phyloP scores from a whole-genome alignment of 1,140 invertebrate species.

The Adoxophyes honmai region DNA sequence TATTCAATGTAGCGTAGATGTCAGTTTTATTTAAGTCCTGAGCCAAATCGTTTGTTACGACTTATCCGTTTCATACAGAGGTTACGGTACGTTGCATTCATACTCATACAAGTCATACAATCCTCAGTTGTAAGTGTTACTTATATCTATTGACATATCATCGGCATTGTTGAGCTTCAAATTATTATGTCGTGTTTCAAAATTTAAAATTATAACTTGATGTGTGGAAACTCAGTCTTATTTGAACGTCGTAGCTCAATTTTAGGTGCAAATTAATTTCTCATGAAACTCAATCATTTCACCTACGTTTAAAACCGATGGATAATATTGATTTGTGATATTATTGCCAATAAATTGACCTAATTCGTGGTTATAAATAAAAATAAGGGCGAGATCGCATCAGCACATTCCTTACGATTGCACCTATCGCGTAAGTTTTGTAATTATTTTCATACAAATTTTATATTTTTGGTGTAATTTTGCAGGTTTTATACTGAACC shows the following conservation, averaged over 20 bases:
- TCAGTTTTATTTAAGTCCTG: conserved; percentile 22
- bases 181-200: conserved; percentile 52
- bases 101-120: conserved; percentile 16
- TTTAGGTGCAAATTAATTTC: conserved; percentile 8
- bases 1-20: conserved; percentile 40
- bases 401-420: conserved; percentile 50
- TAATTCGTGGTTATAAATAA: conserved; percentile 29
- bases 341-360: conserved; percentile 48
- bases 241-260: not conserved
- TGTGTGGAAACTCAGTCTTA: not conserved
- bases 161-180: conserved; percentile 65
- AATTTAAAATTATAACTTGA: conserved; percentile 27
- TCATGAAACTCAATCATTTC: conserved; percentile 3
- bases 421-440: conserved; percentile 42
- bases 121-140: conserved; percentile 21
- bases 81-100: too few species aligned
- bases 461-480: conserved; percentile 49
- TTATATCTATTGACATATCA: conserved; percentile 64
- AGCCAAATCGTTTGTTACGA: conserved; percentile 30
- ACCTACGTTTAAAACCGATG: conserved; percentile 15
- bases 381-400: conserved; percentile 24
- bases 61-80: too few species aligned
- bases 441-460: conserved; percentile 58
- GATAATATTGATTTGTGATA: conserved; percentile 56
- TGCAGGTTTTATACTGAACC: conserved; percentile 37